Evolutionary conservation across 2,113 vertebrate genomes (phyloP), one percentile per base, ranked within the genome.

Genomic region (Oceanodroma tethys): DNA sequence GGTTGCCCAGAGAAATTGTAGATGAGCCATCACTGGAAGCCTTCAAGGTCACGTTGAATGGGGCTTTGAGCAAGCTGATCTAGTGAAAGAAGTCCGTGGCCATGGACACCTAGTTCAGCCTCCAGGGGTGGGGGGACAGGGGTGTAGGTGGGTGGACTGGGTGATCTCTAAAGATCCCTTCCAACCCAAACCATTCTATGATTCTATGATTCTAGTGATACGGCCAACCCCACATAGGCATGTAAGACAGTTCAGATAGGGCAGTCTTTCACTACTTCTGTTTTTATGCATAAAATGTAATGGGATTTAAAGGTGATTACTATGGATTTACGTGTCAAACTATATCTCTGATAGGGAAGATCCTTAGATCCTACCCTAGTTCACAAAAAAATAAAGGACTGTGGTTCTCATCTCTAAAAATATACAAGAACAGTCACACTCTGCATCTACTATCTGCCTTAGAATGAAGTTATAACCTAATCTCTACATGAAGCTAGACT

Each of bases 61-160:
- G 8, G 45, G 18, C 18, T 68, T 73, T 36, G 10, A 53, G n/a
- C 36, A 76, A 58, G 1, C 6, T 60, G 18, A 22, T 34, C 10
- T 34, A 25, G 14, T 2, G 2, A 32, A 59, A 65, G 10, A 38
- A 21, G 13, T 36, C 26, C 3, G 0, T 50, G n/a, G 25, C 7
- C 22, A 11, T 20, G 6, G 17, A 23, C 13, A 32, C 38, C 18
- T 20, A 10, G 32, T 43, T 84, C 47, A 81, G 3, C 26, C 6
- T 48, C 27, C 2, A 11, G 5, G 3, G 1, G 4, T 3, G 7
- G 16, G 1, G 10, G 18, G 1, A 7, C 1, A 19, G 45, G 45
- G 17, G 13, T 7, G 3, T 38, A 59, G 13, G 3, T 16, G 3
- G 3, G 3, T 18, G 18, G 48, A 27, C 9, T 16, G 25, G 27